Base-by-base conservation (phyloP, 2,888 invertebrate species). In the Mesoligia furuncula region DNA sequence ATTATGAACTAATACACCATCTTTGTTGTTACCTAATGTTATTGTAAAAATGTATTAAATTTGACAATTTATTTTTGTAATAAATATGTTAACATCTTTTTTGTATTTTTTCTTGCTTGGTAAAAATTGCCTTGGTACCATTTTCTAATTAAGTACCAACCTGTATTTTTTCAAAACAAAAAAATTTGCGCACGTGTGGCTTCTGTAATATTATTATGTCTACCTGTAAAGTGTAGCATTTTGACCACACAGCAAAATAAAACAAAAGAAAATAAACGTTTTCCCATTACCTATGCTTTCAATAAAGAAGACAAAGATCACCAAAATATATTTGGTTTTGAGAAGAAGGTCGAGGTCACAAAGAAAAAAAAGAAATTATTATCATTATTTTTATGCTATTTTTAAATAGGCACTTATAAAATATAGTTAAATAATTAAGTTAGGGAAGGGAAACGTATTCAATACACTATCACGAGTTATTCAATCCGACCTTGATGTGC, bases 1-100 rank as follows among this genome's bases (percentile, higher is more conserved):
- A 80, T 74, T 77, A 77, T 85, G 76, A 76, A 73, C 51, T 87
- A 87, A 86, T 85, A 84, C 36, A 70, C 62, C 70, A 81, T 78
- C 2, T 75, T 89, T 91, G 90, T 91, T 92, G 88, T 90, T 91
- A n/a, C 54, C 24, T 54, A 91, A 90, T 92, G 77, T 91, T 92
- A 89, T 92, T 89, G 70, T 85, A 81, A 85, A 84, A 86, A 77
- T 72, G 81, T 87, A 86, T 85, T n/a, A n/a, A n/a, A n/a, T n/a
- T 86, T 86, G 89, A 88, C 85, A 87, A 86, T 87, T 85, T 90
- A 90, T 91, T 90, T 91, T 91, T 91, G 80, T 91, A 91, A 90
- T 90, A 91, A 91, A 90, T 87, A 82, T 83, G 81, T 70, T 80
- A 87, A 87, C 87, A 83, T 69, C 74, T 62, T 36, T 54, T 62